Evolutionary conservation across 2,888 invertebrate species (phyloP).

Genomic region (Cerastis leucographa): DNA sequence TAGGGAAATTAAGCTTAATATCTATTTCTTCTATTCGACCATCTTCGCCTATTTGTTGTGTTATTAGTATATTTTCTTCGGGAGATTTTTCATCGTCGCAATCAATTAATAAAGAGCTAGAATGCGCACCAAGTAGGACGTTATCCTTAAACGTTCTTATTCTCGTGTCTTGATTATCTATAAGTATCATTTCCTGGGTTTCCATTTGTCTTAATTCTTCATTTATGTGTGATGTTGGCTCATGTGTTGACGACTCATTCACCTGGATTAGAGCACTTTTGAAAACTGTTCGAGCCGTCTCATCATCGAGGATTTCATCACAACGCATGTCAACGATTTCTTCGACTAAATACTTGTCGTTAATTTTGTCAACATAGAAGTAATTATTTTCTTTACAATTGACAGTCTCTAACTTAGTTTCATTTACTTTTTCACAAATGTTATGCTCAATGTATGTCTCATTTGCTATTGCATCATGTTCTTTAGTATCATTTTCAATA

Average conservation of each 20-base stretch:
- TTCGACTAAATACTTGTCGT: constrained; percentile 33
- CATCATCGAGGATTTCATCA: constrained; percentile 47
- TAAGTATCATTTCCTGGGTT: background rate
- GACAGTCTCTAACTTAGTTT: constrained; percentile 6
- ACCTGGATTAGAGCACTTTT: background rate
- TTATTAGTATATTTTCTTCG: constrained; percentile 52
- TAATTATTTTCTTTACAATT: background rate
- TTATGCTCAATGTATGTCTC: background rate
- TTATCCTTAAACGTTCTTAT: constrained; percentile 3
- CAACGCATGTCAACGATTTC: constrained; percentile 38
- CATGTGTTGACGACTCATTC: background rate
- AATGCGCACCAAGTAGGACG: background rate
- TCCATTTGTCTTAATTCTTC: background rate
- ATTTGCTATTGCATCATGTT: background rate
- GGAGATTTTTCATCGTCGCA: constrained; percentile 25
- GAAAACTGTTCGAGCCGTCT: constrained; percentile 20
- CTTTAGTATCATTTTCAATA: background rate
- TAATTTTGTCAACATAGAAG: background rate
- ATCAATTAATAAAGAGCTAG: constrained; percentile 66
- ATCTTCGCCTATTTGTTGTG: constrained; percentile 57
- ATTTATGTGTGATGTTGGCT: background rate
- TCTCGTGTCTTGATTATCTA: background rate
- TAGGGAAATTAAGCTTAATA: constrained; percentile 75
- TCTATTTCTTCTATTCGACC: constrained; percentile 64
- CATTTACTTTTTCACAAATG: constrained; percentile 18